Base-by-base conservation (phyloP, 2,113 vertebrate genomes). In the Alouatta palliata region DNA sequence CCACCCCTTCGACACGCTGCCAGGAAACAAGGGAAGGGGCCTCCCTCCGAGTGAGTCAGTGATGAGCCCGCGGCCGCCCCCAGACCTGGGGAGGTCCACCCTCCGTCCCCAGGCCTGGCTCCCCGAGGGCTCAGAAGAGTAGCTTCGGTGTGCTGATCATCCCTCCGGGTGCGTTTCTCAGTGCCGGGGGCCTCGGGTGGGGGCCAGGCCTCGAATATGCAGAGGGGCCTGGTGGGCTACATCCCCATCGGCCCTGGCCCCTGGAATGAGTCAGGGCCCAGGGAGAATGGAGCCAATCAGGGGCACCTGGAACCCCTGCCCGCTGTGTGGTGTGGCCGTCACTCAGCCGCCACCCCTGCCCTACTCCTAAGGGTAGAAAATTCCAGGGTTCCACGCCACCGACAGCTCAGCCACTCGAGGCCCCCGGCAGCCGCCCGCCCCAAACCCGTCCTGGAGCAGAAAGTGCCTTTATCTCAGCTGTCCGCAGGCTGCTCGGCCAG, bases 401-500 rank as follows among this genome's bases (percentile, higher is more conserved):
- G 10, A 5, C 66, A 35, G 89, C 94, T 73, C 75, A 95, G 96
- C 92, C 49, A 11, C 2, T 64, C 6, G 1, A 19, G n/a, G 70
- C 19, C 82, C 14, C 3, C 1, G 79, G 61, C 43, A 21, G 32
- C 77, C 0, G 3, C 56, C 40, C 0, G 4, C 84, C 81, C 8
- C 45, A 0, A 56, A 23, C 49, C 83, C 6, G 8, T 43, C 81
- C 82, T 13, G 32, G 58, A 93, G 83, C 89, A 96, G 98, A 93
- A 97, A 97, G 98, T 98, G 98, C 98, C 97, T 98, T 98, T 79
- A 84, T 58, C 79, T 30, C 89, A n/a, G 82, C 80, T 45, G 16
- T 92, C 87, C 70, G 2, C 1, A 3, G 95, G 83, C 70, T 54
- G 3, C 47, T 17, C 0, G 1, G 8, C 2, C 6, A 56, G 91